These are phyloP conservation scores for Falco berigora DNA, from an alignment of 2,797 vertebrate species.

Conservation along the genomic window DNA sequence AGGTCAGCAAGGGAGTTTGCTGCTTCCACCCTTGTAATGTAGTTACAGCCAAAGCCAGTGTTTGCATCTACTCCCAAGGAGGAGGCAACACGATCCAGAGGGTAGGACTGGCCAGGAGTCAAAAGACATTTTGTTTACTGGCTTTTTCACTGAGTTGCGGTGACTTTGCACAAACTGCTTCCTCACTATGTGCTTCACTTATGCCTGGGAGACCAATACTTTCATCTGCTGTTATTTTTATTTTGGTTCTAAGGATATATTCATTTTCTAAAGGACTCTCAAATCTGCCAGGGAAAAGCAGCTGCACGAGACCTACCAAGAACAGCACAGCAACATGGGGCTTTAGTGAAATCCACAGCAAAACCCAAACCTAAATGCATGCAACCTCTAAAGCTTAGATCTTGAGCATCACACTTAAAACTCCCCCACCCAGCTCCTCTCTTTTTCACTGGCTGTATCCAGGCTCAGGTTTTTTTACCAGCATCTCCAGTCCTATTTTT, in stretches of 20 bases:
- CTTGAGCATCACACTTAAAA: background rate
- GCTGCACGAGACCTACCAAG: background rate
- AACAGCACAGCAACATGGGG: background rate
- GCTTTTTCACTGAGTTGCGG: background rate
- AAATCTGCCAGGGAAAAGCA: background rate
- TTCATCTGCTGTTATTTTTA: background rate
- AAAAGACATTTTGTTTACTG: conserved; percentile 32
- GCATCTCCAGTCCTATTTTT: background rate
- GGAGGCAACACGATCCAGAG: background rate
- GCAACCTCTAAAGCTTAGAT: background rate
- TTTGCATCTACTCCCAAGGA: background rate
- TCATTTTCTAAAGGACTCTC: background rate
- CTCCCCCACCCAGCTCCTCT: background rate
- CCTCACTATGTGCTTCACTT: background rate
- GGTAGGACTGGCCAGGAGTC: background rate
- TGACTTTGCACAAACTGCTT: background rate
- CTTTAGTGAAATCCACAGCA: background rate
- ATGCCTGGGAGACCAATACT: accelerated
- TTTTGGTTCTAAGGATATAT: background rate
- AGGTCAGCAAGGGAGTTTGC: background rate
- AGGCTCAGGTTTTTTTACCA: background rate
- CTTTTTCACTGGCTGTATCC: background rate
- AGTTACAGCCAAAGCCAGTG: background rate
- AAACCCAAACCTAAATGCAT: background rate
- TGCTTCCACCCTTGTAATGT: background rate